phyloP scores from a whole-genome alignment of 2,113 vertebrate species.

The Telmatochromis sp. region DNA sequence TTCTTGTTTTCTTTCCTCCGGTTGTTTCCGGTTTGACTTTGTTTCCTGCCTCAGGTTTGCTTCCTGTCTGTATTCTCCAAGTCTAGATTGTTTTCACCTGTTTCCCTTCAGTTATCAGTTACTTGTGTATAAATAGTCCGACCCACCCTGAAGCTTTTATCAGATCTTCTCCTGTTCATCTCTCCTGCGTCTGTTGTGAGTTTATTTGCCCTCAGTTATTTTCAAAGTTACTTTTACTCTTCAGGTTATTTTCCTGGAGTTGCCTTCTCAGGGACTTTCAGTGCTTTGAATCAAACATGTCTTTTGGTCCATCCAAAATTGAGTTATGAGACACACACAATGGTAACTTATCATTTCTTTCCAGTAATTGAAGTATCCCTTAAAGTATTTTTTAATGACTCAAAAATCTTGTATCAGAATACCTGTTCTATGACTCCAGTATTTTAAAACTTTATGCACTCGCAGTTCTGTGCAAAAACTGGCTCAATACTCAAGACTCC shows the following conservation, averaged over 20 bases:
- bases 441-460: background rate
- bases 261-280: background rate
- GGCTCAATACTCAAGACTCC: background rate
- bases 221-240: background rate
- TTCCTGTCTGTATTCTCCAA: background rate
- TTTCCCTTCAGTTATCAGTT: background rate
- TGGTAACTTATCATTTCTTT: background rate
- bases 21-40: background rate
- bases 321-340: background rate
- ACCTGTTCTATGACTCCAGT: background rate
- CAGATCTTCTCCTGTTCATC: background rate
- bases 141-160: background rate
- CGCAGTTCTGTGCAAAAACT: fast-evolving
- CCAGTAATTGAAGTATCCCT: background rate
- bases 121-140: background rate
- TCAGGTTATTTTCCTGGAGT: background rate
- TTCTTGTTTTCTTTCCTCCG: background rate
- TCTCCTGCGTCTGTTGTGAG: too few species aligned
- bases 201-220: background rate
- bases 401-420: background rate
- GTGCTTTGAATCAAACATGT: background rate
- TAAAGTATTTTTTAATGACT: background rate
- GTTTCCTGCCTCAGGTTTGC: background rate
- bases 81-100: background rate
- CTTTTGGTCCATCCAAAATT: background rate